A percentile compares a stretch with the other conserved stretches of the same genome.
Evolutionary conservation across 2,888 invertebrate genomes (phyloP).

Genomic region (Ariolimax columbianus): DNA sequence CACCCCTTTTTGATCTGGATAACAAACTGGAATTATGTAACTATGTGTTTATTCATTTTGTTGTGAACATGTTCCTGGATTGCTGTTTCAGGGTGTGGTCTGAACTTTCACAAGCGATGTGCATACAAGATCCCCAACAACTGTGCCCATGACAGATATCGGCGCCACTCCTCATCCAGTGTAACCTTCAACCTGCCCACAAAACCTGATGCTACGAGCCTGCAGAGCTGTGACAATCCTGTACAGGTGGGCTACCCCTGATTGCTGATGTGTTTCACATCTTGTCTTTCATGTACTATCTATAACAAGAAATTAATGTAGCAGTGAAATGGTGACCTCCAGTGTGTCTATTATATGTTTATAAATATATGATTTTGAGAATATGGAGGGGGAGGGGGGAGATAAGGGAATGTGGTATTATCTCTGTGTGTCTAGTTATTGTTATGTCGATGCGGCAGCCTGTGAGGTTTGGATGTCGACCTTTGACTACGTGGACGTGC

Average conservation of each 20-base stretch:
- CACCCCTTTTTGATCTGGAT: too few species aligned
- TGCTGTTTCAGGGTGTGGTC: slow-evolving; percentile 88
- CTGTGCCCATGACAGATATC: slow-evolving; percentile 84
- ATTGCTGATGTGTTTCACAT: background rate
- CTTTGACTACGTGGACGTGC: too few species aligned
- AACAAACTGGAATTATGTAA: too few species aligned
- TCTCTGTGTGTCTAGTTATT: too few species aligned
- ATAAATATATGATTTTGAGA: too few species aligned
- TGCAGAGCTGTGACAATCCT: slow-evolving; percentile 54
- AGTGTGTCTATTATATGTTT: too few species aligned
- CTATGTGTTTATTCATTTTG: too few species aligned
- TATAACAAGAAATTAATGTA: background rate
- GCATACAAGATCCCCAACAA: slow-evolving; percentile 97
- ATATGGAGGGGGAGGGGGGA: too few species aligned
- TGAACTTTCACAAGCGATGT: slow-evolving; percentile 98
- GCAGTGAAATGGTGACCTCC: too few species aligned
- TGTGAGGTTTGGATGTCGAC: too few species aligned
- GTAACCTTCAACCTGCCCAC: slow-evolving; percentile 59
- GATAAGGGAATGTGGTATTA: too few species aligned
- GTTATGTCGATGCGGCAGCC: too few species aligned
- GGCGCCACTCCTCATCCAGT: slow-evolving; percentile 78
- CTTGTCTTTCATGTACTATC: background rate
- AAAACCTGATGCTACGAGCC: slow-evolving; percentile 56
- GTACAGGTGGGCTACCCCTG: slow-evolving; percentile 46
- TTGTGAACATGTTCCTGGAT: background rate